phyloP scores from a whole-genome alignment of 2,113 vertebrate species.

The Zonotrichia leucophrys region DNA sequence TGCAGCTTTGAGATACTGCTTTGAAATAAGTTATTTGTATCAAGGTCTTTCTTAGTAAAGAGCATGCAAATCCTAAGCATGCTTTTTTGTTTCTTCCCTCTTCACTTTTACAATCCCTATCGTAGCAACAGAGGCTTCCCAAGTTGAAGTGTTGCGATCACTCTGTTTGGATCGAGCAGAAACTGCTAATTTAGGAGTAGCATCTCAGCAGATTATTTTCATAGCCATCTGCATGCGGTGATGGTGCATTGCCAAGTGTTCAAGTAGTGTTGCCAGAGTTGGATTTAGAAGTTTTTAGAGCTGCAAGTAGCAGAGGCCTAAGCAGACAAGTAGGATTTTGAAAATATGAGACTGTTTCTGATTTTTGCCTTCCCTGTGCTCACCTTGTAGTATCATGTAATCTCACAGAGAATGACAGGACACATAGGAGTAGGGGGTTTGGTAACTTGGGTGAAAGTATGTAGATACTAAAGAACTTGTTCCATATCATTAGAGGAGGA shows the following conservation, averaged over 20 bases:
- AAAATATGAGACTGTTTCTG: not conserved
- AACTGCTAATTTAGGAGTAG: not conserved
- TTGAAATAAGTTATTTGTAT: not conserved
- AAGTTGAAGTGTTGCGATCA: not conserved
- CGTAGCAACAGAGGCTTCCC: not conserved
- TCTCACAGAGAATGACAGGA: not conserved
- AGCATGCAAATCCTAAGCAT: not conserved
- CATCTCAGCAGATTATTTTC: slow-evolving; percentile 10
- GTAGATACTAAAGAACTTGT: not conserved
- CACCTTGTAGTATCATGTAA: not conserved
- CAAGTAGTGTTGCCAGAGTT: not conserved
- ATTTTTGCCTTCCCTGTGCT: not conserved
- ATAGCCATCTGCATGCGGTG: not conserved
- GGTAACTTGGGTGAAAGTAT: not conserved
- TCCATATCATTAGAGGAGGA: not conserved
- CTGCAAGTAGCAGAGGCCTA: not conserved
- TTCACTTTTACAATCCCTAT: not conserved
- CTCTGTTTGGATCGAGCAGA: not conserved
- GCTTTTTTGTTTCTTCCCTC: not conserved
- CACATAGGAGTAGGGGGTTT: not conserved
- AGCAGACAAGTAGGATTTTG: not conserved
- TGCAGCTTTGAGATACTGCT: not conserved
- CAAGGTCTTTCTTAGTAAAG: not conserved
- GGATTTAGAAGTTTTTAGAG: not conserved
- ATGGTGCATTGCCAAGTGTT: not conserved